Conservation (phyloP, 2,797 vertebrate genomes). For the Megalops cyprinoides region DNA sequence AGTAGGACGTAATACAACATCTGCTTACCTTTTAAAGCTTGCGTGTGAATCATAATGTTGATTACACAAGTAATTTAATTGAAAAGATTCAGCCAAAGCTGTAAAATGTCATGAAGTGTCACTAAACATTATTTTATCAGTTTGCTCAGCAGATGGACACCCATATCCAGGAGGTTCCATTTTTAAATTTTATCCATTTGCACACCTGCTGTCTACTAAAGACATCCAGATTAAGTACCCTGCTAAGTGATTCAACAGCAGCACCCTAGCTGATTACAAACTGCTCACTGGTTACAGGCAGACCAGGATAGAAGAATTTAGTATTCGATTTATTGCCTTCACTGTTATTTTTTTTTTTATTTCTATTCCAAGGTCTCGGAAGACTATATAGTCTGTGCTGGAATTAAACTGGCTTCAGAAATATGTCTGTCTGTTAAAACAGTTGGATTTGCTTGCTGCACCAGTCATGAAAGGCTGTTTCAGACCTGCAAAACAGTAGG, state of each 20-base stretch:
- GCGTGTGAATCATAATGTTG: background rate
- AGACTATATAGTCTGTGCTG: background rate
- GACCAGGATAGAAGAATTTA: too few species aligned
- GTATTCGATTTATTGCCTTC: too few species aligned
- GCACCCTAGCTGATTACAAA: too few species aligned
- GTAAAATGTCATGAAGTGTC: background rate
- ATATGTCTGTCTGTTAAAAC: background rate
- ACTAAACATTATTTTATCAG: background rate
- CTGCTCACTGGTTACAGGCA: too few species aligned
- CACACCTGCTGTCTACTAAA: too few species aligned
- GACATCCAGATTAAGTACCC: too few species aligned
- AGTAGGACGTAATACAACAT: background rate
- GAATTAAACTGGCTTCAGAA: background rate
- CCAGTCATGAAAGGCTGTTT: background rate
- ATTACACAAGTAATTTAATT: conserved; percentile 2
- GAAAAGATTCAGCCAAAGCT: background rate
- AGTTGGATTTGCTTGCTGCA: background rate
- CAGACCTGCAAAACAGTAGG: background rate
- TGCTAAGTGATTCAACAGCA: too few species aligned
- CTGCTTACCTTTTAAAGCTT: background rate
- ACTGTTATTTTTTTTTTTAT: too few species aligned
- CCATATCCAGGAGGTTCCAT: too few species aligned
- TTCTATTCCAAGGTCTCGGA: too few species aligned
- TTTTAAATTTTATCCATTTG: too few species aligned
- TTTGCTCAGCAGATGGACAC: too few species aligned